These are phyloP conservation scores for Hypsopygia costalis DNA, from an alignment of 2,888 invertebrate genomes.

Conservation along the genomic window DNA sequence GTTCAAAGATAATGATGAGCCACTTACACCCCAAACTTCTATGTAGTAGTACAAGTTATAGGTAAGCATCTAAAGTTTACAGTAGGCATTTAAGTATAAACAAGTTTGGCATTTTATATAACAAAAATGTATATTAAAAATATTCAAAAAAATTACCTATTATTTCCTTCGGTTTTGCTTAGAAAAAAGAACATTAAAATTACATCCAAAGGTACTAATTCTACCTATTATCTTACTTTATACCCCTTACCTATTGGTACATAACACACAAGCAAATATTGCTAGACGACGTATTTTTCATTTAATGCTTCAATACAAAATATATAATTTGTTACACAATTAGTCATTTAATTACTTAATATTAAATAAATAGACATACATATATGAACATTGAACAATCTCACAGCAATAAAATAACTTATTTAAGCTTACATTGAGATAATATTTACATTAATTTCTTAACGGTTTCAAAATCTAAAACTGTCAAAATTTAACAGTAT, in stretches of 20 bases:
- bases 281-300: not conserved
- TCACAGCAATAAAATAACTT: constrained; percentile 34
- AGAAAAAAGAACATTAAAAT: too few relatives aligned
- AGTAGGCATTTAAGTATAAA: too few relatives aligned
- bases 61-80: too few relatives aligned
- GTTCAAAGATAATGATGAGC: too few relatives aligned
- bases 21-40: too few relatives aligned
- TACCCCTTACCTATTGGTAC: not conserved
- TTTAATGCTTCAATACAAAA: not conserved
- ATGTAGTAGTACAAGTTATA: too few relatives aligned
- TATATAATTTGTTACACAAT: not conserved
- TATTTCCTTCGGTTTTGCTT: not conserved
- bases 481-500: constrained; percentile 36
- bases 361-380: not conserved
- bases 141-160: too few relatives aligned
- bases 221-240: not conserved
- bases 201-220: too few relatives aligned
- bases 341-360: constrained; percentile 3
- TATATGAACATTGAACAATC: too few relatives aligned
- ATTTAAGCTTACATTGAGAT: constrained; percentile 22
- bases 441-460: constrained; percentile 20
- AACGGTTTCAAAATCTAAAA: constrained; percentile 24
- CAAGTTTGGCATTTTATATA: too few relatives aligned
- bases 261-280: not conserved
- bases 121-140: too few relatives aligned